These are phyloP conservation scores for Echinometra lucunter DNA, from an alignment of 53 echinoderm and acorn worm species.

Conservation along the genomic window DNA sequence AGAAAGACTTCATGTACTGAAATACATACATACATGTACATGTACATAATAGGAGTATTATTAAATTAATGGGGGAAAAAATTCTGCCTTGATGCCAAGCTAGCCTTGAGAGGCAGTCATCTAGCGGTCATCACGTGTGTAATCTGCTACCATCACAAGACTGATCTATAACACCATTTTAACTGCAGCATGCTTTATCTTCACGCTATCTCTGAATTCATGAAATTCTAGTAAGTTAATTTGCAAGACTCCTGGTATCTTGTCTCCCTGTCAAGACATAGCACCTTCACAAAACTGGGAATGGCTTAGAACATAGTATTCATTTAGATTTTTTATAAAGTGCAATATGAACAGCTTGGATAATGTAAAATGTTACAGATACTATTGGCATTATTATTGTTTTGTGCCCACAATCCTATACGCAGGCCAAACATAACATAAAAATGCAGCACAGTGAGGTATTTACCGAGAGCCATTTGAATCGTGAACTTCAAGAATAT, in stretches of 20 bases:
- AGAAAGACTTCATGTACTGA: neutral
- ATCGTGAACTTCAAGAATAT: conserved; percentile 2
- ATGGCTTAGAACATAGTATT: neutral
- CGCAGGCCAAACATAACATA: neutral
- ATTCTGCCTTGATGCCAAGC: neutral
- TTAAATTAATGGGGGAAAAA: too few relatives aligned
- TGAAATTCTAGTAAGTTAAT: neutral
- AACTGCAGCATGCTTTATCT: neutral
- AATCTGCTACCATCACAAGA: neutral
- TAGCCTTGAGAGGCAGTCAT: neutral
- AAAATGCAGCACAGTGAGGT: neutral
- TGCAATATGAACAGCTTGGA: neutral
- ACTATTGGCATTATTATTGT: neutral
- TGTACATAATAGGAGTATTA: too few relatives aligned
- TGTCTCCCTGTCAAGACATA: neutral
- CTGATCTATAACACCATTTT: neutral
- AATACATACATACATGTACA: too few relatives aligned
- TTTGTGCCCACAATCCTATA: neutral
- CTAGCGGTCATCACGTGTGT: neutral
- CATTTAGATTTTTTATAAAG: neutral
- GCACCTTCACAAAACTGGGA: neutral
- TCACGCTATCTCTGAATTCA: neutral
- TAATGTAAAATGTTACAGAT: neutral
- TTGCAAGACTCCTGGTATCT: neutral
- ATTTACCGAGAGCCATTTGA: neutral